Base-by-base conservation (phyloP, 1,140 invertebrate genomes). In the Drosophila bipectinata region DNA sequence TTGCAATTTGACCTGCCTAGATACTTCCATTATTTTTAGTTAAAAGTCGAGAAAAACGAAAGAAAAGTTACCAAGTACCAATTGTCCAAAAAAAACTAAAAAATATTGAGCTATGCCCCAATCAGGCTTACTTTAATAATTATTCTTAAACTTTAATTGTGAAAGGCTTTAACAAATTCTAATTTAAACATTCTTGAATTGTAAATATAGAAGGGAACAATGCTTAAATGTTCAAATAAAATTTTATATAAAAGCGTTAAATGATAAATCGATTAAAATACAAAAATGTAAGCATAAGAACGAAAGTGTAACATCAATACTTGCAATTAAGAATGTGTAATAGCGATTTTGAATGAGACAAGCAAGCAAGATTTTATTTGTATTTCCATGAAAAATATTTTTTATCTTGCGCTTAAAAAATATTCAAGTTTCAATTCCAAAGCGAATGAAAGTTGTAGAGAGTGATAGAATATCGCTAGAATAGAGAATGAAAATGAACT, bases 21-120 rank as follows among this genome's bases (percentile, higher is more conserved):
- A 84, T 79, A 76, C 56, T 85, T 85, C 82, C 74, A 85, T 87
- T 87, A 82, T 54, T 78, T 88, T 87, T 82, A 87, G 78, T 85
- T 84, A 59, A 60, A 53, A 47, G 63, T 59, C 63, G 63, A 18
- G 18, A 18, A 18, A 18, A 18, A 18, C 63, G 59, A 60, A 60
- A 67, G 59, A 52, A 26, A 26, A 26, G 26, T 26, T 26, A 26
- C 26, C 26, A 26, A 26, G 63, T 63, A 67, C 34, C 63, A 63
- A 67, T 67, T 67, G 63, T 45, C 63, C 60, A 67, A 67, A 66
- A 67, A 72, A 61, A 28, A 21, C 21, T 28, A 28, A 28, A 6
- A 28, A 28, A 6, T 56, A 77, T 48, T 72, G 59, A 71, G 77
- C 60, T 79, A 55, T 57, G 39, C n/a, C 3, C 14, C 39, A 7